Percentiles rank a stretch among this genome's conserved stretches.
phyloP scores from a whole-genome alignment of 2,113 vertebrate genomes.

The Baryphthengus martii region DNA sequence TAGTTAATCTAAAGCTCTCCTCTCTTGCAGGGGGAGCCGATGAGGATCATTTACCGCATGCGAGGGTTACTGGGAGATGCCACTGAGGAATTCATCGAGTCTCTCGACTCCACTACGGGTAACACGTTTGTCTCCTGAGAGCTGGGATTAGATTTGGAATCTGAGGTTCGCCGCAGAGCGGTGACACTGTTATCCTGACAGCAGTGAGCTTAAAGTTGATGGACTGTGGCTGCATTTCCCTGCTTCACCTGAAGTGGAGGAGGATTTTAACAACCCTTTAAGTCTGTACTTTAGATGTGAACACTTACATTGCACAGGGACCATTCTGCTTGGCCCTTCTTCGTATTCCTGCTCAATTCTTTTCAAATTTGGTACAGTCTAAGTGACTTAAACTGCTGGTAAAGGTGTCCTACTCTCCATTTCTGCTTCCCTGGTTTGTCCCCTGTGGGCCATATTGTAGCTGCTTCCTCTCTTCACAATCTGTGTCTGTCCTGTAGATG shows the following conservation, averaged over 20 bases:
- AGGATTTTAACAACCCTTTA: background rate
- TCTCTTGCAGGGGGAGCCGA: slow-evolving; percentile 88
- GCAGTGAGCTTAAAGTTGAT: slow-evolving; percentile 28
- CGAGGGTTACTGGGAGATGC: slow-evolving; percentile 96
- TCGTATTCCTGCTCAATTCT: background rate
- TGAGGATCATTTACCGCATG: slow-evolving; percentile 99
- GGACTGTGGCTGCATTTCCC: slow-evolving; percentile 15
- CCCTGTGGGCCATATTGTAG: accelerated
- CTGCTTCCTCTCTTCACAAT: background rate
- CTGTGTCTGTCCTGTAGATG: slow-evolving; percentile 78
- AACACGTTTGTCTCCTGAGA: slow-evolving; percentile 3
- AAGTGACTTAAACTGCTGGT: background rate
- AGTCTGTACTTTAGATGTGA: background rate
- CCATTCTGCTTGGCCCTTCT: background rate
- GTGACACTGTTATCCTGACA: slow-evolving; percentile 21
- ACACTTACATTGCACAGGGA: background rate
- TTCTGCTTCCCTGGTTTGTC: background rate
- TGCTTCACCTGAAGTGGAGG: slow-evolving; percentile 14
- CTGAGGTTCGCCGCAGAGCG: slow-evolving; percentile 10
- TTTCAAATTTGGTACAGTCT: background rate
- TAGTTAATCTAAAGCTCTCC: background rate
- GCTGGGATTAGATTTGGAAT: background rate
- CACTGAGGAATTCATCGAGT: slow-evolving; percentile 98
- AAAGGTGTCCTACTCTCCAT: background rate
- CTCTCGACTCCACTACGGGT: slow-evolving; percentile 97